Evolutionary conservation across 2,797 vertebrate genomes (phyloP), one percentile per base, ranked within the genome.

Genomic region (Acrossocheilus wenchowensis): DNA sequence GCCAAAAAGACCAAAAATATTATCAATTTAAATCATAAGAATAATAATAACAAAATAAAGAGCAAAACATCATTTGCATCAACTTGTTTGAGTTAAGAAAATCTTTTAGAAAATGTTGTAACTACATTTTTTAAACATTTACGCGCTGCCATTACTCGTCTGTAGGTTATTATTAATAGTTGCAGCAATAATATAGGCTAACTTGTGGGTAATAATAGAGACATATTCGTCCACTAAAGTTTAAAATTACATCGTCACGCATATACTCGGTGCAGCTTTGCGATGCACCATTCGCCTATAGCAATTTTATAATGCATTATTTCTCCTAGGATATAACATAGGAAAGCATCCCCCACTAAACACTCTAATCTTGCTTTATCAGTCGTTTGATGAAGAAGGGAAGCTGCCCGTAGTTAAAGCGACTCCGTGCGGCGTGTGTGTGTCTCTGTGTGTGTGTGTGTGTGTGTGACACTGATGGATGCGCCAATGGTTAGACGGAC

Each of bases 401-500:
- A 88, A 78, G 64, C 68, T 78, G 30, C 12, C 62, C 45, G 57
- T 73, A 87, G 62, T 83, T 81, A 82, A 85, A 87, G 86, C 86
- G 86, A 80, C 88, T 89, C 74, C 68, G 84, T 71, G 86, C 88
- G 81, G 83, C 72, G 75, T 57, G 62, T 74, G 86, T 90, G 93
- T 89, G 91, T 69, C 93, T 88, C 79, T 80, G 75, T 92, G 94
- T 91, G 94, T 91, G 94, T 80, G 75, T 92, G 94, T 91, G 94
- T 91, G 94, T 89, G 92, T 88, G 94, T 96, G 97, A 97, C 97
- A 97, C 97, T 97, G 97, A 97, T 96, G 97, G 97, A 97, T 97
- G 97, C 96, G 94, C 96, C 97, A 96, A 95, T 96, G 97, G 97
- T 96, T 93, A 97, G 97, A 97, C 96, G 94, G 97, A 97, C 98